Conservation (phyloP, 1,140 invertebrate genomes). For the Matsumurasca onukii region DNA sequence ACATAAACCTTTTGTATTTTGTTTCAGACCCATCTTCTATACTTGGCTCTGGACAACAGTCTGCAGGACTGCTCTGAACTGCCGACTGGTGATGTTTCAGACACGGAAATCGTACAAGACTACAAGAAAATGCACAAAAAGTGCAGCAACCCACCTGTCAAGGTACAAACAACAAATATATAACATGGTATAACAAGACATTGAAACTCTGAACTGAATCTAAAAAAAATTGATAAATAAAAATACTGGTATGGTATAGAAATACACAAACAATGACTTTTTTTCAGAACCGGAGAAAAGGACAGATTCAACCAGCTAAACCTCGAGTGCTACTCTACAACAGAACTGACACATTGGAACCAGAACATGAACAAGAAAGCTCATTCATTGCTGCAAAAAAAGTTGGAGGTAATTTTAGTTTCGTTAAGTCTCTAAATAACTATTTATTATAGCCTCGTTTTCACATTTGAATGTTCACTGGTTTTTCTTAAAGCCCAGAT, state of each 20-base stretch:
- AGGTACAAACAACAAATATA: no score
- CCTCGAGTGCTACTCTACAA: slow-evolving; percentile 60
- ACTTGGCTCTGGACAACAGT: slow-evolving; percentile 70
- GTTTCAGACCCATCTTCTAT: slow-evolving; percentile 75
- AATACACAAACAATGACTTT: no score
- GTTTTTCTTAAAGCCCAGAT: no score
- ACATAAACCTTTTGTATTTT: slow-evolving; percentile 39
- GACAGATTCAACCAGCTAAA: slow-evolving; percentile 58
- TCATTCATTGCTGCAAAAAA: slow-evolving; percentile 61
- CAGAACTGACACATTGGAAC: slow-evolving; percentile 50
- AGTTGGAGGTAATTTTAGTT: slow-evolving; percentile 52
- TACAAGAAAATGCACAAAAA: slow-evolving; percentile 72
- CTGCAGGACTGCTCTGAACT: slow-evolving; percentile 79
- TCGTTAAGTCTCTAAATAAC: no score
- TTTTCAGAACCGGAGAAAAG: slow-evolving; percentile 49
- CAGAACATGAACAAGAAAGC: slow-evolving; percentile 64
- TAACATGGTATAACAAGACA: no score
- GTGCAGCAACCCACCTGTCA: slow-evolving; percentile 47
- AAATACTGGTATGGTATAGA: no score
- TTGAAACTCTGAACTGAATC: no score
- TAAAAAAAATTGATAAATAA: no score
- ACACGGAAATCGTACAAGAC: slow-evolving; percentile 77
- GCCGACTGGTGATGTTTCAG: slow-evolving; percentile 62
- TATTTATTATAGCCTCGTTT: no score
- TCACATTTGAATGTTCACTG: no score